Evolutionary conservation across 2,113 vertebrate species (phyloP), one percentile per base, ranked within the genome.

Genomic region (Verasper variegatus): DNA sequence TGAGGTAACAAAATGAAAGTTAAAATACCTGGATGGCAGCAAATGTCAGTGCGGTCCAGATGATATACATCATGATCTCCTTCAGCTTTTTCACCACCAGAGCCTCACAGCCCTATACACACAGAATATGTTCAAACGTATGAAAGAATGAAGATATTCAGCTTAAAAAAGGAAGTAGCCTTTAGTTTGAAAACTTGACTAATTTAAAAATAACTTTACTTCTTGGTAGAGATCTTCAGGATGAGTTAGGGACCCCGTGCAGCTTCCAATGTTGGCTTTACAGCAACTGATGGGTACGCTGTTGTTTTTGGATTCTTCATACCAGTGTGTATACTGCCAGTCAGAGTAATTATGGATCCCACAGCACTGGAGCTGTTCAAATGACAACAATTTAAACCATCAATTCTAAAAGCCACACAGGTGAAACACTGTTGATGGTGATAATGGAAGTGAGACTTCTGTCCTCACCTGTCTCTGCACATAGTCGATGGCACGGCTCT

Each of bases 1-100:
- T 51, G 15, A 51, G 18, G 5, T 27, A 15, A 54, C 4, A n/a
- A 8, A 54, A 7, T 31, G 17, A 2, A 45, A 31, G 70, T 88
- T 91, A 74, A 23, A 80, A 66, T 92, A 99, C 97, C 97, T 98
- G 97, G 87, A 98, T 96, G 54, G 94, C 94, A 82, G 97, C 96
- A 89, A 98, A 99, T 2, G 95, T 97, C 91, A 99, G 80, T 0
- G 97, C 97, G 37, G 96, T 96, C 95, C 96, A 98, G 91, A 99
- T 97, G 66, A 98, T 96, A 37, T 97, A 98, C 97, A 98, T 98
- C 97, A 99, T 97, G 68, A 99, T 98, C 85, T 99, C 97, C 62
- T 98, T 96, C 51, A 98, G 90, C 82, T 97, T 98, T 93, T 97
- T 97, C 78, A 98, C 97, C 82, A 99, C 97, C 24, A 98, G 89